Base-by-base conservation (phyloP, 1,140 invertebrate species). In the Pomacea maculata region DNA sequence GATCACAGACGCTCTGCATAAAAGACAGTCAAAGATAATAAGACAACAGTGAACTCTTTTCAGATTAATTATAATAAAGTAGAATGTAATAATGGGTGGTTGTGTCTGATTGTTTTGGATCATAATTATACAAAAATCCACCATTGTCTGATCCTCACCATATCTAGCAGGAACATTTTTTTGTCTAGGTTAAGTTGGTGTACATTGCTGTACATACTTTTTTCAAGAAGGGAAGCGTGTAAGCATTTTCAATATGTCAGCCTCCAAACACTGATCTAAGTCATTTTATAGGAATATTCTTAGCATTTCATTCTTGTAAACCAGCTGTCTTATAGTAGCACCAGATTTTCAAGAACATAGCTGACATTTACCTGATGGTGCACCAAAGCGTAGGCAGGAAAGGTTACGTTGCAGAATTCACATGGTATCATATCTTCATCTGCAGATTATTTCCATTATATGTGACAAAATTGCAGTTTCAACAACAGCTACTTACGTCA, bases 321-420 rank as follows among this genome's bases (percentile, higher is more conserved):
- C 45, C 64, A 45, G 21, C 1, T 11, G 6, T 45, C 14, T 19
- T n/a, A 67, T 34, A 45, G 10, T 11, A 52, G 55, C 34, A 82
- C 34, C 34, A 45, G 34, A 45, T 45, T 45, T 45, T 45, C 0
- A 45, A 45, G 34, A 45, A 45, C 34, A 45, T 45, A 45, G 6
- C 34, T 45, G 34, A 45, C 34, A 45, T 15, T 29, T 80, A 90
- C 89, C 88, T 88, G 87, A 83, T 89, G 88, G 80, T 86, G 83
- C 2, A 90, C 83, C 14, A 89, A 78, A 25, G 82, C 70, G 79
- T 85, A 84, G n/a, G 78, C 55, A 54, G 87, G 85, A 65, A 87
- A 83, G 34, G 80, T 80, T 63, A 83, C 81, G 15, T 85, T 85
- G 88, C 89, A 90, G 79, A 89, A 88, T 80, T 90, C 89, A 85